Conservation (phyloP, 2,113 vertebrate genomes). For the Cyphomyrus plagiostoma region DNA sequence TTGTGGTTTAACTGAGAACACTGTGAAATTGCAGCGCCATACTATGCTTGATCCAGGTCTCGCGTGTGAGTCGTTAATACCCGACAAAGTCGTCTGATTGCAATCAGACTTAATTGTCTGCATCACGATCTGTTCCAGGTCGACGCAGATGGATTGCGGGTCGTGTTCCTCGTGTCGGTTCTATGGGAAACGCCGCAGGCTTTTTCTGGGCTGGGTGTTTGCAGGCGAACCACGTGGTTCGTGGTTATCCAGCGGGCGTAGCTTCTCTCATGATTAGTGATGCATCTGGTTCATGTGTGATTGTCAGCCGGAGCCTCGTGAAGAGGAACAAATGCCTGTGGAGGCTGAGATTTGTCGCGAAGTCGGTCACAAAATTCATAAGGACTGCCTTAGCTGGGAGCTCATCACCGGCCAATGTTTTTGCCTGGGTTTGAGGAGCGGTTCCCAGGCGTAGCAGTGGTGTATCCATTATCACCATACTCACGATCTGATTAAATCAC, state of each 20-base stretch:
- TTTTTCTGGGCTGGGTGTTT: not conserved
- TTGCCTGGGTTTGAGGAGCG: not conserved
- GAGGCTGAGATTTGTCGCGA: not conserved
- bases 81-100: slow-evolving; percentile 18
- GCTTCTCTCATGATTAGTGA: not conserved
- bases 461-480: not conserved
- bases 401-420: not conserved
- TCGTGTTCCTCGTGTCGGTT: not conserved
- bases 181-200: not conserved
- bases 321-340: not conserved
- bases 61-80: not conserved
- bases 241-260: not conserved
- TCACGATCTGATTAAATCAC: not conserved
- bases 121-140: slow-evolving; percentile 10
- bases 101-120: slow-evolving; percentile 12
- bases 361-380: not conserved
- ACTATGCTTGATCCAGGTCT: slow-evolving; percentile 3
- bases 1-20: not conserved
- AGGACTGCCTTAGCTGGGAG: not conserved
- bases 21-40: not conserved
- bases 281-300: not conserved
- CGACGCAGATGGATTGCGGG: not conserved
- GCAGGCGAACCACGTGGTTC: not conserved
- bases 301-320: not conserved
- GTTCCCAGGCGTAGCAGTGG: not conserved